phyloP scores from a whole-genome alignment of 2,113 vertebrate genomes.

The Bos taurus region ARS-UCD2.0 NC_037339.1:85376501-85377000 shows the following conservation, averaged over 20 bases:
- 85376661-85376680: not conserved
- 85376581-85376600: not conserved
- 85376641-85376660: not conserved
- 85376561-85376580: not conserved
- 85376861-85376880: not conserved
- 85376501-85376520: not conserved
- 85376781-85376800: conserved; percentile 27
- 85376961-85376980: not conserved
- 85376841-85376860: not conserved
- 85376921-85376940: too few relatives aligned
- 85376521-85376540: not conserved
- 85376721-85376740: conserved; percentile 42
- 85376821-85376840: not conserved
- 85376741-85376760: conserved; percentile 22
- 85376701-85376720: not conserved
- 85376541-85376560: not conserved
- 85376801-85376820: conserved; percentile 43
- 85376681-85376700: not conserved
- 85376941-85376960: too few relatives aligned
- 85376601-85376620: not conserved
- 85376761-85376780: conserved; percentile 27
- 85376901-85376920: not conserved
- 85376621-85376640: not conserved
- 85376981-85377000: not conserved
- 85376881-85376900: not conserved